These are phyloP conservation scores for Edolisoma coerulescens DNA, from an alignment of 2,113 vertebrate species.

Conservation along the genomic window DNA sequence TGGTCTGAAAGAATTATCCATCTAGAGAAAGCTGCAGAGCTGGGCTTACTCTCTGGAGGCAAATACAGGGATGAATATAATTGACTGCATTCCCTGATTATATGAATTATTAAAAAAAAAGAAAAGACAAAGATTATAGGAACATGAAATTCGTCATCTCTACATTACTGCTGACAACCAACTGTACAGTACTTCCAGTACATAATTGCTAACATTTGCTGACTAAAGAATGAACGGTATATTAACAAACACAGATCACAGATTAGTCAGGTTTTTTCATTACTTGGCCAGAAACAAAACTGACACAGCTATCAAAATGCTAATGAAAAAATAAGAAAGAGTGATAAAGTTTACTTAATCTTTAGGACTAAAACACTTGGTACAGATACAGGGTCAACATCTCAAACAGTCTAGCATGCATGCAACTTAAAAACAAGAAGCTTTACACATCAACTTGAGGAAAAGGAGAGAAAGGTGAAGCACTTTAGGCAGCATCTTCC, in stretches of 20 bases:
- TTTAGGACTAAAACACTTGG: not conserved
- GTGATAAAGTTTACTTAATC: not conserved
- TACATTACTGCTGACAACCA: not conserved
- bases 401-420: not conserved
- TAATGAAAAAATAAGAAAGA: not conserved
- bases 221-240: not conserved
- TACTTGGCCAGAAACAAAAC: not conserved
- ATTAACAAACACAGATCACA: not conserved
- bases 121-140: not conserved
- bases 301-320: not conserved
- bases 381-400: not conserved
- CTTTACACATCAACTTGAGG: not conserved
- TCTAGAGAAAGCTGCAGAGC: not conserved
- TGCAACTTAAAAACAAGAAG: not conserved
- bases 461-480: not conserved
- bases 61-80: not conserved
- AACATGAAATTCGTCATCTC: not conserved
- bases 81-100: not conserved
- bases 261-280: not conserved
- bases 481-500: not conserved
- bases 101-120: not conserved
- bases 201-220: not conserved
- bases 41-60: not conserved
- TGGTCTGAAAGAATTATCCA: not conserved
- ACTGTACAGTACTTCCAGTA: not conserved